A percentile compares a stretch with the other conserved stretches of the same genome.
Evolutionary conservation across 2,888 invertebrate species (phyloP).

Genomic region (Tuberolachnus salignus): DNA sequence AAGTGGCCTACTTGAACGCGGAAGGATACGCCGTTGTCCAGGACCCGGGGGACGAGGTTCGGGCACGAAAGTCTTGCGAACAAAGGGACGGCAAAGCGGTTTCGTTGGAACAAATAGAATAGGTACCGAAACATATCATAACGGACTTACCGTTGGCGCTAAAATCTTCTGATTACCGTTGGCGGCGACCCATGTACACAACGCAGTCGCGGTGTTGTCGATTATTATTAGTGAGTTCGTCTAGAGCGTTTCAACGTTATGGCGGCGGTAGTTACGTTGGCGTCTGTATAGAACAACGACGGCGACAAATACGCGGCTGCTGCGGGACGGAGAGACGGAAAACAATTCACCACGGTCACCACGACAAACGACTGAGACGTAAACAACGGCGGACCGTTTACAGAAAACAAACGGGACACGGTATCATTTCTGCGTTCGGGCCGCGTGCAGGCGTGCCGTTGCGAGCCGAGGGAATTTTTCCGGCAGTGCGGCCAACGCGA

Average conservation of each 20-base stretch:
- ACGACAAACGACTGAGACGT: slow-evolving; percentile 42
- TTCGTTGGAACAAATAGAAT: background rate
- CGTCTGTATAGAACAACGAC: background rate
- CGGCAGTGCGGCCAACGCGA: slow-evolving; percentile 30
- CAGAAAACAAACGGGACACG: slow-evolving; percentile 27
- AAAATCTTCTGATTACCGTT: background rate
- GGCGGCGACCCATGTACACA: background rate
- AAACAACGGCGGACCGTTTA: slow-evolving; percentile 32
- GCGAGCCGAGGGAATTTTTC: slow-evolving; percentile 29
- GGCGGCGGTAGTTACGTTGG: no score
- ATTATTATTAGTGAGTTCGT: no score
- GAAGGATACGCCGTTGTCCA: background rate
- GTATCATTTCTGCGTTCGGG: slow-evolving; percentile 21
- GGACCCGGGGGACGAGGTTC: background rate
- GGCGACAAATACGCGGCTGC: background rate
- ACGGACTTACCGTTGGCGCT: background rate
- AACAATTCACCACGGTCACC: background rate
- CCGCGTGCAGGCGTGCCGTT: slow-evolving; percentile 32
- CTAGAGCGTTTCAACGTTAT: no score
- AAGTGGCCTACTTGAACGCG: no score
- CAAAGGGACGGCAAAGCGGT: background rate
- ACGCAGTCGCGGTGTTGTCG: background rate
- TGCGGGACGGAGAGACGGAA: background rate
- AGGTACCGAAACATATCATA: no score
- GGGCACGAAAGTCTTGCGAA: background rate